Evolutionary conservation across 2,888 invertebrate genomes (phyloP).

Genomic region (Tethea ocularis): DNA sequence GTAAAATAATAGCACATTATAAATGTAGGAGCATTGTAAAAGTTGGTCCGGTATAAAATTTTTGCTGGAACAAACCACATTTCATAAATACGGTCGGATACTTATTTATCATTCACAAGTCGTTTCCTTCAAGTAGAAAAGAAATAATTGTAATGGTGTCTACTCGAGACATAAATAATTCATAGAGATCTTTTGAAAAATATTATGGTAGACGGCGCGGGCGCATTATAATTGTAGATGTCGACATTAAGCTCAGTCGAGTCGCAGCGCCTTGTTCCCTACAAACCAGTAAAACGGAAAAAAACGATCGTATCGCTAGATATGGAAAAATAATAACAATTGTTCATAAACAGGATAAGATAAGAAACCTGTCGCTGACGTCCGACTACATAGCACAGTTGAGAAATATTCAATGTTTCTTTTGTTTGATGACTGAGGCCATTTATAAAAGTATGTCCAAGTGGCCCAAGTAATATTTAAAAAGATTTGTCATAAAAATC

Average conservation of each 20-base stretch:
- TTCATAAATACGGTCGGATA: conserved; percentile 40
- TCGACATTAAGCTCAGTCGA: conserved; percentile 43
- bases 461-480: too few species aligned
- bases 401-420: not conserved
- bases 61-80: conserved; percentile 31
- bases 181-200: conserved; percentile 77
- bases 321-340: conserved; percentile 9
- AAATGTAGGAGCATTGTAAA: conserved; percentile 14
- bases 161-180: conserved; percentile 76
- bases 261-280: conserved; percentile 30
- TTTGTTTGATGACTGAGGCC: not conserved
- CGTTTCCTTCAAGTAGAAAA: conserved; percentile 67
- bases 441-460: not conserved
- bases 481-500: too few species aligned
- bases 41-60: conserved; percentile 11
- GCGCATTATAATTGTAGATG: conserved; percentile 78
- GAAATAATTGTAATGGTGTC: conserved; percentile 78
- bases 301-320: conserved; percentile 10
- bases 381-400: not conserved
- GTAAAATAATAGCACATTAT: conserved; percentile 8
- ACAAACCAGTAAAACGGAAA: conserved; percentile 27
- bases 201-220: conserved; percentile 68
- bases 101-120: conserved; percentile 70
- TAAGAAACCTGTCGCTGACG: conserved; percentile 1
- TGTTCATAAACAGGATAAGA: conserved; percentile 5